phyloP scores from a whole-genome alignment of 2,888 invertebrate genomes.

The Dynastes grantii region DNA sequence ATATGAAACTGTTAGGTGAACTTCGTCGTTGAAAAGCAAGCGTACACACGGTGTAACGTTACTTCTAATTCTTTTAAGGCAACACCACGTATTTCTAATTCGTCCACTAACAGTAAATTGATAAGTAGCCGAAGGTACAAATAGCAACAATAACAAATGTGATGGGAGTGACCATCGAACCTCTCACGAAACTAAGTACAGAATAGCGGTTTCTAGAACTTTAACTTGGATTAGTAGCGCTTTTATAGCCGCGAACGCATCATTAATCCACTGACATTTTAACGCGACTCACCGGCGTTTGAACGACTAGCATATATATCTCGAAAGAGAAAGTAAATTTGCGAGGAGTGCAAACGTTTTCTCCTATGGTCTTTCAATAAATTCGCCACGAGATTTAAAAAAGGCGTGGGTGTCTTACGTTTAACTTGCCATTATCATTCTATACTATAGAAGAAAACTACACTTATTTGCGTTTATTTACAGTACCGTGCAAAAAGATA shows the following conservation, averaged over 20 bases:
- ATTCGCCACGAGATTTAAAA: constrained; percentile 25
- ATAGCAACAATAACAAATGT: constrained; percentile 34
- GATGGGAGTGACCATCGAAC: constrained; percentile 30
- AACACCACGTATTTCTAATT: constrained; percentile 21
- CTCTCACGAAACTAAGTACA: constrained; percentile 24
- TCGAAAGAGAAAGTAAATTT: constrained; percentile 45
- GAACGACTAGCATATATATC: constrained; percentile 24
- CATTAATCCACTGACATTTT: constrained; percentile 35
- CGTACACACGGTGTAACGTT: constrained; percentile 13
- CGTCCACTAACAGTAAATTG: constrained; percentile 35
- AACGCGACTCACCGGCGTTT: constrained; percentile 2
- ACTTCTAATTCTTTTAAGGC: constrained; percentile 26
- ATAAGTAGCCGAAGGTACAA: constrained; percentile 25
- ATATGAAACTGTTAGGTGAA: constrained; percentile 42
- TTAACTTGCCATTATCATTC: constrained; percentile 22
- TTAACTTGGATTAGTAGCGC: constrained; percentile 23
- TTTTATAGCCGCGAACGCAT: constrained; percentile 16
- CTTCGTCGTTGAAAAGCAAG: constrained; percentile 30
- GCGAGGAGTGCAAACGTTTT: constrained; percentile 26
- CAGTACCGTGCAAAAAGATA: too few relatives aligned
- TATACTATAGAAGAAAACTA: background rate
- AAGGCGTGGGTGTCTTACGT: constrained; percentile 28
- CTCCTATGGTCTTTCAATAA: constrained; percentile 38
- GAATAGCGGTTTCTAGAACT: constrained; percentile 39
- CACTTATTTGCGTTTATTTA: background rate